Percentiles rank a stretch among this genome's conserved stretches.
These are phyloP conservation scores for Sinocyclocheilus grahami DNA, from an alignment of 2,113 vertebrate genomes.

Conservation along the genomic window DNA sequence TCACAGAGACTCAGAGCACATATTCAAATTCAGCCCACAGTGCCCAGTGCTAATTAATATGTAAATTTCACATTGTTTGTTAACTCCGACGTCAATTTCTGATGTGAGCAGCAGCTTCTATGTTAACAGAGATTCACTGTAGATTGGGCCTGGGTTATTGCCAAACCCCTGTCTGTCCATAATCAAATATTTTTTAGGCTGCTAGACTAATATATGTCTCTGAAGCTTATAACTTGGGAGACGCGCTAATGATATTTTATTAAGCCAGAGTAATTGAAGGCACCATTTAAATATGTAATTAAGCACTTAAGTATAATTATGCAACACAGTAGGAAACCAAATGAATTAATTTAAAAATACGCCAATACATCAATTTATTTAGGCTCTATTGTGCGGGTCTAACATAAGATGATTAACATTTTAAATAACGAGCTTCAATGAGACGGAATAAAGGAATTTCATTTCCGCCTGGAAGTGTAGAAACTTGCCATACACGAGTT, in stretches of 20 bases:
- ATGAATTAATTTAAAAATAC: slow-evolving; percentile 90
- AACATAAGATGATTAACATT: slow-evolving; percentile 78
- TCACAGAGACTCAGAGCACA: slow-evolving; percentile 51
- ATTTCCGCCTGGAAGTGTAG: neutral
- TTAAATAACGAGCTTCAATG: slow-evolving; percentile 73
- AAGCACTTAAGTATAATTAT: slow-evolving; percentile 92
- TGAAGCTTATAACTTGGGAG: slow-evolving; percentile 82
- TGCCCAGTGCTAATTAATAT: slow-evolving; percentile 79
- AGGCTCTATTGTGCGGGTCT: slow-evolving; percentile 82
- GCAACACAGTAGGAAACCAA: slow-evolving; percentile 84
- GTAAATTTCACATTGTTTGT: slow-evolving; percentile 81
- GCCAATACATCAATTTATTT: slow-evolving; percentile 88
- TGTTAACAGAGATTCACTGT: slow-evolving; percentile 80
- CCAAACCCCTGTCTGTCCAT: slow-evolving; percentile 67
- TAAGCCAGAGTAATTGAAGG: slow-evolving; percentile 91
- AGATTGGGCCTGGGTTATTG: slow-evolving; percentile 73
- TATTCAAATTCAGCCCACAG: slow-evolving; percentile 75
- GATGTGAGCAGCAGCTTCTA: slow-evolving; percentile 73
- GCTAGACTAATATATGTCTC: slow-evolving; percentile 75
- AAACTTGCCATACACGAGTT: neutral
- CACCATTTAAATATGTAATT: slow-evolving; percentile 94
- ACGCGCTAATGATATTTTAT: slow-evolving; percentile 88
- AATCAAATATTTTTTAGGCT: slow-evolving; percentile 78
- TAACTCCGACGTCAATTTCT: slow-evolving; percentile 77
- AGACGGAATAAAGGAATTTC: slow-evolving; percentile 60